Percentiles rank a stretch among this genome's conserved stretches.
Evolutionary conservation across 2,797 vertebrate genomes (phyloP).

Genomic region (Amblyraja radiata): DNA sequence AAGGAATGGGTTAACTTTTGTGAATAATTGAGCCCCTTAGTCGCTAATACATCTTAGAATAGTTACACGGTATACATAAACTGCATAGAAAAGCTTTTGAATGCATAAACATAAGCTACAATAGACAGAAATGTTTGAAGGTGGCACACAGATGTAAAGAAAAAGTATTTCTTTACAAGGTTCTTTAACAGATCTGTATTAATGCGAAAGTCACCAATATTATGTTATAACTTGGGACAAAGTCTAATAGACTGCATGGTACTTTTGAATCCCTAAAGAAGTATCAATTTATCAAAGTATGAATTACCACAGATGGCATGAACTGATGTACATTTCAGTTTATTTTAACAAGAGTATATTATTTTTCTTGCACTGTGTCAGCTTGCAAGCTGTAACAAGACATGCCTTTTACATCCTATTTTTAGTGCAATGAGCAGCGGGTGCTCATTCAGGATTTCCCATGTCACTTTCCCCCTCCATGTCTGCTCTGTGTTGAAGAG

Average conservation of each 20-base stretch:
- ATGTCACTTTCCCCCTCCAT: neutral
- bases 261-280: neutral
- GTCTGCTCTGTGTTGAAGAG: neutral
- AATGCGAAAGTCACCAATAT: neutral
- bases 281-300: neutral
- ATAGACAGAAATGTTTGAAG: neutral
- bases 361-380: slow-evolving; percentile 7
- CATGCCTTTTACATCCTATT: neutral
- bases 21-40: neutral
- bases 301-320: neutral
- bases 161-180: neutral
- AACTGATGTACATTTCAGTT: neutral
- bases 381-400: slow-evolving; percentile 16
- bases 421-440: neutral
- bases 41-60: neutral
- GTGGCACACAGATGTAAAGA: neutral
- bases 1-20: neutral
- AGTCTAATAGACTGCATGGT: neutral
- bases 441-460: neutral
- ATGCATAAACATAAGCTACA: neutral
- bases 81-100: neutral
- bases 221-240: neutral
- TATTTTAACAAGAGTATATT: neutral
- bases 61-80: neutral
- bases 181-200: neutral